These are phyloP conservation scores for Cyclopterus lumpus DNA, from an alignment of 2,797 vertebrate genomes.

Conservation along the genomic window DNA sequence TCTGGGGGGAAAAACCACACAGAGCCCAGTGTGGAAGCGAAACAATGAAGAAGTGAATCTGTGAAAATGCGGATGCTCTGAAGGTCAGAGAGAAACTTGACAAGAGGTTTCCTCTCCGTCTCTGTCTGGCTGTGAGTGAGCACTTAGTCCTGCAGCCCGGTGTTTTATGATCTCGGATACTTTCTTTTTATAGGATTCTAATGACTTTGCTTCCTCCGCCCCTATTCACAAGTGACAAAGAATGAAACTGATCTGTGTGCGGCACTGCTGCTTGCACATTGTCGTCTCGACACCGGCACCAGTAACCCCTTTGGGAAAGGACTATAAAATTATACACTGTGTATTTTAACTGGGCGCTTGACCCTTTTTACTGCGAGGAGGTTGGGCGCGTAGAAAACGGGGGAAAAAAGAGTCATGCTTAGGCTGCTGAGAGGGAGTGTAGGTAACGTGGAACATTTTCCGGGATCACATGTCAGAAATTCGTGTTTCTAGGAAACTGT, in stretches of 20 bases:
- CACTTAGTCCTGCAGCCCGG: conserved; percentile 65
- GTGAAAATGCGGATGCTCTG: conserved; percentile 48
- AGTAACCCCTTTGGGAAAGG: conserved; percentile 71
- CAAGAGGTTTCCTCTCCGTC: conserved; percentile 62
- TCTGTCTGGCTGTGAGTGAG: conserved; percentile 71
- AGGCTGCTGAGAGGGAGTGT: conserved; percentile 32
- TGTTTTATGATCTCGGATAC: conserved; percentile 84
- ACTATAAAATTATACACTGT: conserved; percentile 80
- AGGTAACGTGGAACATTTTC: conserved; percentile 43
- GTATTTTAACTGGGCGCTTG: conserved; percentile 77
- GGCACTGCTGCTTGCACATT: conserved; percentile 67
- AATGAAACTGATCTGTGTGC: conserved; percentile 79
- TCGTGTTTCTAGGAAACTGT: conserved; percentile 6
- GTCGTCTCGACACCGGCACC: conserved; percentile 78
- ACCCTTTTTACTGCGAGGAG: conserved; percentile 65
- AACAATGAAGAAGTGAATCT: conserved; percentile 28
- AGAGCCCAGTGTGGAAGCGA: conserved; percentile 29
- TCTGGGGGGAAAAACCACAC: conserved; percentile 32
- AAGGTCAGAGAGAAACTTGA: conserved; percentile 54
- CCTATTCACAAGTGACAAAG: conserved; percentile 83
- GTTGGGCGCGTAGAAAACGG: conserved; percentile 51
- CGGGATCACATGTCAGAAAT: conserved; percentile 5
- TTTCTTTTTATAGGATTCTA: conserved; percentile 86
- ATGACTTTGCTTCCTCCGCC: conserved; percentile 84
- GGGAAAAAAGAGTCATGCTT: not conserved